These are phyloP conservation scores for Hyperoplus lanceolatus DNA, from an alignment of 2,797 vertebrate genomes.

Conservation along the genomic window DNA sequence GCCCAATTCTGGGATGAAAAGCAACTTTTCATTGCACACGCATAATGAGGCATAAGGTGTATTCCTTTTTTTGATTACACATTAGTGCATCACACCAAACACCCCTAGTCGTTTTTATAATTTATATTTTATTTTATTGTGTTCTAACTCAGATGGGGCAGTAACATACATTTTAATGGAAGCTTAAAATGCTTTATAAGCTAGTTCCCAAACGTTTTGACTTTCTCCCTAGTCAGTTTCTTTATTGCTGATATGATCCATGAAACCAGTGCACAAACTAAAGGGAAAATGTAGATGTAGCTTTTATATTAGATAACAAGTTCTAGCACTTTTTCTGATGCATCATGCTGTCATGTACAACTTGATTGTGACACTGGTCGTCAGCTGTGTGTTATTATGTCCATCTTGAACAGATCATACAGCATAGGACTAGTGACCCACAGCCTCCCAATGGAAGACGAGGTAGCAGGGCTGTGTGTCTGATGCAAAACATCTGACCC, in stretches of 20 bases:
- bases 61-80: not conserved
- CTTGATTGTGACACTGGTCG: slow-evolving; percentile 29
- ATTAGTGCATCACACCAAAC: not conserved
- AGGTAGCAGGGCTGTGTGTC: slow-evolving; percentile 85
- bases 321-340: not conserved
- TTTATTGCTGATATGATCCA: not conserved
- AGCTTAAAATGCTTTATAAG: slow-evolving; percentile 2
- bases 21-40: not conserved
- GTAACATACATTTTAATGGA: slow-evolving; percentile 8
- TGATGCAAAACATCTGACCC: slow-evolving; percentile 63
- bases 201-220: not conserved
- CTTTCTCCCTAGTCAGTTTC: not conserved
- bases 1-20: not conserved
- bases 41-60: not conserved
- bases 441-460: slow-evolving; percentile 80
- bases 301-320: not conserved
- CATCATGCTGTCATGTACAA: slow-evolving; percentile 23
- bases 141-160: not conserved
- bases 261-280: not conserved
- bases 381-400: slow-evolving; percentile 77
- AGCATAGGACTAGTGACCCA: slow-evolving; percentile 86
- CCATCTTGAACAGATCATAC: slow-evolving; percentile 89
- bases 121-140: slow-evolving; percentile 5
- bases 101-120: not conserved
- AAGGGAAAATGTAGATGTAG: not conserved